Percentiles rank a stretch among this genome's conserved stretches.
phyloP scores from a whole-genome alignment of 2,113 vertebrate genomes.

The Microcebus murinus region DNA sequence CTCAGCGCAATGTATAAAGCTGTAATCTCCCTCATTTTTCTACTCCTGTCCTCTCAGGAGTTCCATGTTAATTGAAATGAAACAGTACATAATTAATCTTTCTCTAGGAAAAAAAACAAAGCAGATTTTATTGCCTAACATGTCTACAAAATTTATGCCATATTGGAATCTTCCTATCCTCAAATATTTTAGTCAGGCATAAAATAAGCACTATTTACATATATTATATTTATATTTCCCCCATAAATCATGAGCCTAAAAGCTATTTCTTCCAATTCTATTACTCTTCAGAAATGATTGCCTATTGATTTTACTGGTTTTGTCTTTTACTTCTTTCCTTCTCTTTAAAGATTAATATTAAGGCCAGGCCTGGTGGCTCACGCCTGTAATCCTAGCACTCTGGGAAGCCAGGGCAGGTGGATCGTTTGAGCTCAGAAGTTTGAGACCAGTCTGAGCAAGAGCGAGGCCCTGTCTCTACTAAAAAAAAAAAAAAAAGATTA shows the following conservation, averaged over 20 bases:
- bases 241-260: background rate
- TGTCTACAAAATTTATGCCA: slow-evolving; percentile 29
- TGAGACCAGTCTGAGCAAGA: no score
- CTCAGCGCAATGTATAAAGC: slow-evolving; percentile 86
- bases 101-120: slow-evolving; percentile 15
- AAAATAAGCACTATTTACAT: slow-evolving; percentile 2
- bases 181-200: slow-evolving; percentile 44
- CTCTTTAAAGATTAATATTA: slow-evolving; percentile 37
- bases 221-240: background rate
- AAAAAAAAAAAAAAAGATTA: background rate
- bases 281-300: background rate
- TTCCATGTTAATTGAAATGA: slow-evolving; percentile 57
- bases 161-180: background rate
- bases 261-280: background rate
- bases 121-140: background rate
- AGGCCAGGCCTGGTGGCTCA: no score
- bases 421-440: no score
- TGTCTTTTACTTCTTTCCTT: slow-evolving; percentile 24
- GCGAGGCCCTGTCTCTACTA: no score
- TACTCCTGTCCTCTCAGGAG: background rate
- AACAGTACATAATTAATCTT: background rate
- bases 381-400: no score
- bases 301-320: background rate
- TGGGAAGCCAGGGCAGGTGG: no score
- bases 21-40: background rate